A percentile compares a stretch with the other conserved stretches of the same genome.
Conservation (phyloP, 30 jellyfish, hydroid and myxozoan genomes). For the Cassiopea xamachana region DNA sequence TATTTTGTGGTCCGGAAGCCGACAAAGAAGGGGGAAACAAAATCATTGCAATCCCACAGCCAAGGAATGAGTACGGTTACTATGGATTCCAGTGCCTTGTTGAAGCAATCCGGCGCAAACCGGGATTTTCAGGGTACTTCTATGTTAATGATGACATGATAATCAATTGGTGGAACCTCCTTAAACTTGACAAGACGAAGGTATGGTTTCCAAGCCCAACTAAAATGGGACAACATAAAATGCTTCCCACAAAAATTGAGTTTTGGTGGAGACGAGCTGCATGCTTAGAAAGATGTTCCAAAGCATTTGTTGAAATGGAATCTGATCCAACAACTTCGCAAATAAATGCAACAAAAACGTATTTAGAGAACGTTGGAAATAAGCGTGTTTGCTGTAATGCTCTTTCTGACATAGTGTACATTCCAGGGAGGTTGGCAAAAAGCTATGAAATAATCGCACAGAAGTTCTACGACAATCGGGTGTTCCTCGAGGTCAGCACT, state of each 20-base stretch:
- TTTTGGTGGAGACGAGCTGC: slow-evolving; percentile 41
- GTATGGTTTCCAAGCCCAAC: slow-evolving; percentile 49
- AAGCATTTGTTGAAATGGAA: slow-evolving; percentile 19
- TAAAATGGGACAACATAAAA: background rate
- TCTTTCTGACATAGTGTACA: slow-evolving; percentile 68
- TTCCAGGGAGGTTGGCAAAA: slow-evolving; percentile 50
- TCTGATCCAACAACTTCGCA: background rate
- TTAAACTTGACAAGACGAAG: slow-evolving; percentile 31
- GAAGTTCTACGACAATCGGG: slow-evolving; percentile 24
- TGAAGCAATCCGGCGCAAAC: slow-evolving; percentile 66
- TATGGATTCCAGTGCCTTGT: slow-evolving; percentile 77
- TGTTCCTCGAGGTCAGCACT: slow-evolving; percentile 73
- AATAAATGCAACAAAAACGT: slow-evolving; percentile 6
- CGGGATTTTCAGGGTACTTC: slow-evolving; percentile 69
- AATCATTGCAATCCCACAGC: slow-evolving; percentile 23
- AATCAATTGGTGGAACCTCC: slow-evolving; percentile 80
- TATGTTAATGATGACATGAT: slow-evolving; percentile 77
- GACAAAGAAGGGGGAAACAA: slow-evolving; percentile 10
- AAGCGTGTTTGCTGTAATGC: slow-evolving; percentile 41
- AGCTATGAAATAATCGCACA: slow-evolving; percentile 40
- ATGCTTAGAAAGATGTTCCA: slow-evolving; percentile 43
- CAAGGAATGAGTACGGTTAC: slow-evolving; percentile 39
- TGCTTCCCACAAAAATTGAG: slow-evolving; percentile 5
- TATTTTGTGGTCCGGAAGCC: slow-evolving; percentile 75
- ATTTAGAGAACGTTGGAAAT: slow-evolving; percentile 9